These are phyloP conservation scores for Clarias magur DNA, from an alignment of 2,113 vertebrate genomes.

Conservation along the genomic window DNA sequence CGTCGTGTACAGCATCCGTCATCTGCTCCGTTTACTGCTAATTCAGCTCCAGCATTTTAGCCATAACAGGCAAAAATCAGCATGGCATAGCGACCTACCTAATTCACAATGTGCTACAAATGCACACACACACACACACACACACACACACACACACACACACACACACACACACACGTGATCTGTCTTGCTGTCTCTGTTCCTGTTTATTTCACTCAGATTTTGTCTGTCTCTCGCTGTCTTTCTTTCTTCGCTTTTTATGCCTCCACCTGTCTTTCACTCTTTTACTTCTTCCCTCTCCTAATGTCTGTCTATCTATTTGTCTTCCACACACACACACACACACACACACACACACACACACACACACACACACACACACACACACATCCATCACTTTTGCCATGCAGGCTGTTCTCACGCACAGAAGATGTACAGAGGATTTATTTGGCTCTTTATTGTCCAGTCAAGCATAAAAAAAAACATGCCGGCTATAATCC, in stretches of 20 bases:
- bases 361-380: not conserved
- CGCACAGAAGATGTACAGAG: conserved; percentile 14
- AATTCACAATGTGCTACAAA: not conserved
- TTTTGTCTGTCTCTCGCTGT: too few relatives aligned
- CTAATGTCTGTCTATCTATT: too few relatives aligned
- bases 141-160: too few relatives aligned
- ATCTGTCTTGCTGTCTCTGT: too few relatives aligned
- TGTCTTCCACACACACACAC: too few relatives aligned
- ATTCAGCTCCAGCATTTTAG: conserved; percentile 12
- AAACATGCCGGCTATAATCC: conserved; percentile 1
- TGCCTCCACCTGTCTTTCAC: too few relatives aligned
- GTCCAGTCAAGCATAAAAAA: conserved; percentile 46
- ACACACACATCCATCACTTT: not conserved
- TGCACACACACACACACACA: not conserved
- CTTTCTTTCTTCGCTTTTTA: too few relatives aligned
- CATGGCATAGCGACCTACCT: conserved; percentile 1
- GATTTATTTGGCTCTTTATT: conserved; percentile 32
- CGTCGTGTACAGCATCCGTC: not conserved
- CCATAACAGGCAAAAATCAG: not conserved
- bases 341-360: too few relatives aligned
- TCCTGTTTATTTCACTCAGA: too few relatives aligned
- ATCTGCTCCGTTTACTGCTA: not conserved
- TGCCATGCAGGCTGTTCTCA: not conserved
- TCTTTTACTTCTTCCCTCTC: too few relatives aligned
- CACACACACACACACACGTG: not conserved